Percentiles rank a stretch among this genome's conserved stretches.
Evolutionary conservation across 2,888 invertebrate genomes (phyloP).

Genomic region (Brachypalpus laphriformis): DNA sequence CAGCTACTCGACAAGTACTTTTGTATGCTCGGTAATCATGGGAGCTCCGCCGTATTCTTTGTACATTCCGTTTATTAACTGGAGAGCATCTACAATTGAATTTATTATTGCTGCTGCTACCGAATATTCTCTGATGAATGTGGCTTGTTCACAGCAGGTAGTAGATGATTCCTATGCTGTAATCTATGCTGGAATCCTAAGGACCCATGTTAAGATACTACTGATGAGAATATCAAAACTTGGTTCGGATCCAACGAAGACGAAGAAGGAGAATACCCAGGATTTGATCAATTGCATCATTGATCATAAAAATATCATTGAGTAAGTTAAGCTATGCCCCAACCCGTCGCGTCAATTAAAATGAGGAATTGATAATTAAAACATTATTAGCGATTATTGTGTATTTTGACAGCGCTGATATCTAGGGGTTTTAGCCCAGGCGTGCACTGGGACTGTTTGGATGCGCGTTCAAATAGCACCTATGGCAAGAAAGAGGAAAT

Average conservation of each 20-base stretch:
- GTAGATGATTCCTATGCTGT: conserved; percentile 74
- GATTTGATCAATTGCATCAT: conserved; percentile 71
- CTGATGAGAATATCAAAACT: conserved; percentile 57
- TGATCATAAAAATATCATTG: conserved; percentile 73
- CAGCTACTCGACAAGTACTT: conserved; percentile 69
- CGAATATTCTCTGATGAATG: conserved; percentile 68
- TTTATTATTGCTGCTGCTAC: conserved; percentile 59
- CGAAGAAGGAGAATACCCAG: not conserved
- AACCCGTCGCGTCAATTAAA: too few species aligned
- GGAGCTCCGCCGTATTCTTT: conserved; percentile 71
- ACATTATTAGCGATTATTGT: not conserved
- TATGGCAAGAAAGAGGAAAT: too few species aligned
- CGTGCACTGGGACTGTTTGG: too few species aligned
- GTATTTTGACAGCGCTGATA: too few species aligned
- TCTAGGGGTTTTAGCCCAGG: too few species aligned
- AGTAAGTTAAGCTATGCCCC: conserved; percentile 49
- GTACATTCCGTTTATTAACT: conserved; percentile 71
- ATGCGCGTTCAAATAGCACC: too few species aligned
- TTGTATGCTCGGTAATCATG: conserved; percentile 49
- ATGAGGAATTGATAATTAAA: not conserved
- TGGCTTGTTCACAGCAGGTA: conserved; percentile 54
- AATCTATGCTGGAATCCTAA: conserved; percentile 72
- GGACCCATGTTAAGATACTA: conserved; percentile 68
- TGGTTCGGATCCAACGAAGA: conserved; percentile 62
- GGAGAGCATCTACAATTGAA: conserved; percentile 69